Evolutionary conservation across 2,797 vertebrate genomes (phyloP).

Genomic region (Loris lydekkerianus): DNA sequence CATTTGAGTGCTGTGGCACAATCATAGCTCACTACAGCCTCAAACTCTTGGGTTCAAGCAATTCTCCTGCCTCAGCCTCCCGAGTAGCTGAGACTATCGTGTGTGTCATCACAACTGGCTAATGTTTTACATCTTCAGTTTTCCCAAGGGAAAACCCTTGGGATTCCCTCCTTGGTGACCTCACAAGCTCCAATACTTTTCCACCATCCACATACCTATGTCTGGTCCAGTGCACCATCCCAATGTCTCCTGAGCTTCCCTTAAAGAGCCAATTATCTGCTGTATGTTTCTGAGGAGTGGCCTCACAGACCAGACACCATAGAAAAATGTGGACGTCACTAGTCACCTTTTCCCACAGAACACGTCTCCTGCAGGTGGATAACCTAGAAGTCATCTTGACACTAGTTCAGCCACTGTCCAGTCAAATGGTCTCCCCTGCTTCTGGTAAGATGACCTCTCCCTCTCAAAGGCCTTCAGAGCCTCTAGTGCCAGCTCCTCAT

Average conservation of each 20-base stretch:
- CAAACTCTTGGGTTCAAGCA: not conserved
- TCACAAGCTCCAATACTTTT: not conserved
- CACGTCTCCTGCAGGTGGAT: not conserved
- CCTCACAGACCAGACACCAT: not conserved
- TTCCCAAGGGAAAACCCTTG: too few species aligned
- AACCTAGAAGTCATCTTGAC: not conserved
- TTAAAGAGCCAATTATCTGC: not conserved
- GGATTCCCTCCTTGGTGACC: not conserved
- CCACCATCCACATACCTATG: not conserved
- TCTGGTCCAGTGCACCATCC: not conserved
- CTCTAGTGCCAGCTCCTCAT: not conserved
- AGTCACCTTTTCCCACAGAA: not conserved
- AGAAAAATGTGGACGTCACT: accelerated
- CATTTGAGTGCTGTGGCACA: not conserved
- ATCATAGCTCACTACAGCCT: too few species aligned
- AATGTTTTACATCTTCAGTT: not conserved
- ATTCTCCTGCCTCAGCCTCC: not conserved
- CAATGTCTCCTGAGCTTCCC: not conserved
- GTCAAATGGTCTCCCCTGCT: too few species aligned
- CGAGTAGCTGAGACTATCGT: not conserved
- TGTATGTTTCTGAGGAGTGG: not conserved
- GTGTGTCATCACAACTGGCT: not conserved
- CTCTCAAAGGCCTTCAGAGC: not conserved
- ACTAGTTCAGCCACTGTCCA: not conserved
- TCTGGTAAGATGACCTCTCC: not conserved